phyloP scores from a whole-genome alignment of 2,113 vertebrate genomes.

The Vulpes lagopus region DNA sequence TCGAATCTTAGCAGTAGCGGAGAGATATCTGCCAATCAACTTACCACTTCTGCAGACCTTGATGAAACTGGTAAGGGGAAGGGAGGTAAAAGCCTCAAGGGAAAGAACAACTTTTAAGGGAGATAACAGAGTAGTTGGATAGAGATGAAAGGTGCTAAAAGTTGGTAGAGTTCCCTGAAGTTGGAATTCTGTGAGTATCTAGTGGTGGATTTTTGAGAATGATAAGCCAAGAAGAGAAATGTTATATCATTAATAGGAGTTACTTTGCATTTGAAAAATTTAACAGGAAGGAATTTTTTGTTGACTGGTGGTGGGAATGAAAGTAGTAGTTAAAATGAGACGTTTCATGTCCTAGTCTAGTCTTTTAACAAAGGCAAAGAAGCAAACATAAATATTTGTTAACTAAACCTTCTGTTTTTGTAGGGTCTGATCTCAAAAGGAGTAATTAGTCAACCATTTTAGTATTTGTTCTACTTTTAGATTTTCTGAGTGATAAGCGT shows the following conservation, averaged over 20 bases:
- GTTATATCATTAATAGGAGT: neutral
- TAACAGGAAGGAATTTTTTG: constrained; percentile 61
- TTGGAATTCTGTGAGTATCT: neutral
- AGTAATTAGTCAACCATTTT: neutral
- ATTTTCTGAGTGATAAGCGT: constrained; percentile 48
- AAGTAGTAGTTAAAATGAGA: constrained; percentile 18
- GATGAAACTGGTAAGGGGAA: constrained; percentile 75
- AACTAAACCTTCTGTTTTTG: constrained; percentile 29
- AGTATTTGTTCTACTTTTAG: constrained; percentile 43
- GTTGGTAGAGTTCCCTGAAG: neutral
- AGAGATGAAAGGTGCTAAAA: constrained; percentile 12
- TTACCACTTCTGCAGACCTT: constrained; percentile 65
- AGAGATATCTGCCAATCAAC: constrained; percentile 72
- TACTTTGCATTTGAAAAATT: constrained; percentile 37
- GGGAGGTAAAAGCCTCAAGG: neutral
- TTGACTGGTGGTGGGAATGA: constrained; percentile 18
- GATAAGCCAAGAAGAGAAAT: constrained; percentile 9
- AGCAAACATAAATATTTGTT: constrained; percentile 31
- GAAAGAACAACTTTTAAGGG: constrained; percentile 16
- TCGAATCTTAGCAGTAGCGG: constrained; percentile 84
- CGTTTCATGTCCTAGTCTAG: constrained; percentile 28
- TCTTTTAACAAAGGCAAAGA: constrained; percentile 56
- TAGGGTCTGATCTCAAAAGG: neutral
- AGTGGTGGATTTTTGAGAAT: constrained; percentile 23
- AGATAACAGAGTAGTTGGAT: neutral